Evolutionary conservation across 2,888 invertebrate species (phyloP).

Genomic region (Hymenopus coronatus): DNA sequence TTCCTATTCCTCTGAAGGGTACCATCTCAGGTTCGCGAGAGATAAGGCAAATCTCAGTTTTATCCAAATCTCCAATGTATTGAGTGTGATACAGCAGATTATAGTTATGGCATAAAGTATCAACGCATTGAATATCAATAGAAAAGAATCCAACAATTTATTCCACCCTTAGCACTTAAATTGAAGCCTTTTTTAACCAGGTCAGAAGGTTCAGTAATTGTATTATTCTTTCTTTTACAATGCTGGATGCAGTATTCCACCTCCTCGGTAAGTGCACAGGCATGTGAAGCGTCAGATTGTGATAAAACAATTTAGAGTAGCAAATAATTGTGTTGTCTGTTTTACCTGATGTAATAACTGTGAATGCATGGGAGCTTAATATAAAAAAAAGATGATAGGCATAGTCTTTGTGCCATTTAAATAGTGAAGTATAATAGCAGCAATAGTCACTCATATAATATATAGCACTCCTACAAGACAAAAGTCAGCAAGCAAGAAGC

Average conservation of each 20-base stretch:
- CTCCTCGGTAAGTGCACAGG: conserved; percentile 63
- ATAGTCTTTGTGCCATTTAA: not conserved
- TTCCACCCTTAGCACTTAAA: not conserved
- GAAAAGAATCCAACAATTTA: too few relatives aligned
- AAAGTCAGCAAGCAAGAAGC: not conserved
- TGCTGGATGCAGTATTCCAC: conserved; percentile 58
- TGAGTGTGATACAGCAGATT: too few relatives aligned
- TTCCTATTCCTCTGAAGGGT: too few relatives aligned
- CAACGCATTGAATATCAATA: too few relatives aligned
- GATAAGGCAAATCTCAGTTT: too few relatives aligned
- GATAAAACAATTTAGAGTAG: not conserved
- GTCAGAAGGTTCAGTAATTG: not conserved
- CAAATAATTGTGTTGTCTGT: not conserved
- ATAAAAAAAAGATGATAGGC: not conserved
- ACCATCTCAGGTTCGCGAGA: too few relatives aligned
- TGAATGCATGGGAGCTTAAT: not conserved
- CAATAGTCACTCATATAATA: not conserved
- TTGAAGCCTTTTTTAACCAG: not conserved
- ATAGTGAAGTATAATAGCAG: not conserved
- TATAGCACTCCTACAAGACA: not conserved
- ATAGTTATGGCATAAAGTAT: too few relatives aligned
- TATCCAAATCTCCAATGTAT: too few relatives aligned
- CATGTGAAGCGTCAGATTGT: not conserved
- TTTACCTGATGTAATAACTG: not conserved
- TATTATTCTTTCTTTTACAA: conserved; percentile 27